Percentiles rank a stretch among this genome's conserved stretches.
Evolutionary conservation across 2,113 vertebrate species (phyloP).

Genomic region (Forbesichthys agassizii): DNA sequence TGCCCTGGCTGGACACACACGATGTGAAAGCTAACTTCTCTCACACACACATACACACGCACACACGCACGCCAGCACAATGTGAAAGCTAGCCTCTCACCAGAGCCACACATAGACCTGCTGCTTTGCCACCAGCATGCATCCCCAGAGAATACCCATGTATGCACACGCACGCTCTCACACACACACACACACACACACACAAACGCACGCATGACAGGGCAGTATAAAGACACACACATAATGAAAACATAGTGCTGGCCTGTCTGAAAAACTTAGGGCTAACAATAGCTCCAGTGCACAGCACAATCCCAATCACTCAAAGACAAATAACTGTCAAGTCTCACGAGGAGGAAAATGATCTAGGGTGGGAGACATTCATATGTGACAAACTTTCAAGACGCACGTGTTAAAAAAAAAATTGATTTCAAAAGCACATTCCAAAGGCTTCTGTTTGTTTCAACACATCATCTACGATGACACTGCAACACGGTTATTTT

Average conservation of each 20-base stretch:
- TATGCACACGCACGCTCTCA: not conserved
- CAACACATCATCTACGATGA: not conserved
- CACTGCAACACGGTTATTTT: not conserved
- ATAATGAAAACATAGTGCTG: slow-evolving; percentile 11
- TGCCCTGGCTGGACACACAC: slow-evolving; percentile 22
- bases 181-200: slow-evolving; percentile 1
- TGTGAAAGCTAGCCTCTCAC: not conserved
- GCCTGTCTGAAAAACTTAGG: slow-evolving; percentile 33
- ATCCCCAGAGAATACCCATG: not conserved
- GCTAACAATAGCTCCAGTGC: slow-evolving; percentile 27
- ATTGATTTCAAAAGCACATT: too few relatives aligned
- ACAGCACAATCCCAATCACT: not conserved
- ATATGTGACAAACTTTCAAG: too few relatives aligned
- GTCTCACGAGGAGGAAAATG: slow-evolving; percentile 11
- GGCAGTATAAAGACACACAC: not conserved
- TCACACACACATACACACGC: slow-evolving; percentile 5
- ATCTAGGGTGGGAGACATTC: too few relatives aligned
- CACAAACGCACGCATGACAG: not conserved
- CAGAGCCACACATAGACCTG: not conserved
- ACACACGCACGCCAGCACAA: slow-evolving; percentile 5
- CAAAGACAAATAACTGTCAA: slow-evolving; percentile 20
- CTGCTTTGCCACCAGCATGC: not conserved
- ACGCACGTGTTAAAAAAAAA: too few relatives aligned
- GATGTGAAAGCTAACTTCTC: not conserved
- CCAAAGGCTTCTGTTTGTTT: too few relatives aligned